Percentiles rank a stretch among this genome's conserved stretches.
These are phyloP conservation scores for Accipiter virgatus DNA, from an alignment of 2,113 vertebrate genomes.

Conservation along the genomic window DNA sequence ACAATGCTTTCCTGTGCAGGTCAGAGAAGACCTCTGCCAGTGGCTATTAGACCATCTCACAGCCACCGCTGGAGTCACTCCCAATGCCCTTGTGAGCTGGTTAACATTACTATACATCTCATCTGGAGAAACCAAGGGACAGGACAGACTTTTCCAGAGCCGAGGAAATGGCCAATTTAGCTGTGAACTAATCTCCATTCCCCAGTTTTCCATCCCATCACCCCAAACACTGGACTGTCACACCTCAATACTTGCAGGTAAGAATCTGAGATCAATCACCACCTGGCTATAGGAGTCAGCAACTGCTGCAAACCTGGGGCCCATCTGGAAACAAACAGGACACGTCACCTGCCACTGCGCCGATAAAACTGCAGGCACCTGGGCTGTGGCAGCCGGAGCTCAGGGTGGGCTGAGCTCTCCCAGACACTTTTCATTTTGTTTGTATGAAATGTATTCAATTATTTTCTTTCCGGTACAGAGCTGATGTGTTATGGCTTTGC, in stretches of 20 bases:
- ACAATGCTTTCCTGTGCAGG: not conserved
- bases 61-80: accelerated
- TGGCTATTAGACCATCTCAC: not conserved
- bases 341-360: accelerated
- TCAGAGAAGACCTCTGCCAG: not conserved
- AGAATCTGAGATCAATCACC: not conserved
- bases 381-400: not conserved
- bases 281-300: not conserved
- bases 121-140: not conserved
- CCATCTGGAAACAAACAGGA: not conserved
- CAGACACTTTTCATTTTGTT: not conserved
- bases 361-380: not conserved
- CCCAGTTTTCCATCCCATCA: not conserved
- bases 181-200: not conserved
- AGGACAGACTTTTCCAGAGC: not conserved
- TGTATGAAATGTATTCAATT: not conserved
- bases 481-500: not conserved
- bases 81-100: not conserved
- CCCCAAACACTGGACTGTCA: not conserved
- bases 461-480: not conserved
- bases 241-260: not conserved
- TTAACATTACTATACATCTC: not conserved
- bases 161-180: not conserved
- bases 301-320: not conserved
- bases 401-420: not conserved